Percentiles rank a stretch among this genome's conserved stretches.
Evolutionary conservation across 2,797 vertebrate genomes (phyloP).

Genomic region (Protosalanx chinensis): DNA sequence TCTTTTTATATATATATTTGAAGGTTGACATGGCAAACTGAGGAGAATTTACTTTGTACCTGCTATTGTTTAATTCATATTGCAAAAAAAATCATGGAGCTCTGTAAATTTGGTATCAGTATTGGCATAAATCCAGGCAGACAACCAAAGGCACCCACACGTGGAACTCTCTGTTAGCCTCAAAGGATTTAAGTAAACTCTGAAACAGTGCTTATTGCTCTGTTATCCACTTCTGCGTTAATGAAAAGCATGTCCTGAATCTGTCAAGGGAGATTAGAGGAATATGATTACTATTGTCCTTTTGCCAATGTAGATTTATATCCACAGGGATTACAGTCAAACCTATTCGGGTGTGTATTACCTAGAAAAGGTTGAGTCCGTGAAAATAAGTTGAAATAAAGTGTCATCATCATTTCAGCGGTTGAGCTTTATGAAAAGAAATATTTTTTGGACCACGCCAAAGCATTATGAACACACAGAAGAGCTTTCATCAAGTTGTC

Average conservation of each 20-base stretch:
- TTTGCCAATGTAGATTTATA: conserved; percentile 84
- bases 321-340: conserved; percentile 73
- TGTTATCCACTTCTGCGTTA: conserved; percentile 90
- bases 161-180: conserved; percentile 79
- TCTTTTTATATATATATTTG: conserved; percentile 5
- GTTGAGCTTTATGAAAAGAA: conserved; percentile 23
- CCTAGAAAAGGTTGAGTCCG: conserved; percentile 59
- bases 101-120: conserved; percentile 63
- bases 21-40: conserved; percentile 35
- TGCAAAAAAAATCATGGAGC: conserved; percentile 54
- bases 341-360: conserved; percentile 61
- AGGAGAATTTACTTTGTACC: conserved; percentile 43
- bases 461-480: neutral
- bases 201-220: conserved; percentile 88
- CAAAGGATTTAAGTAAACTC: conserved; percentile 87
- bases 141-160: conserved; percentile 60
- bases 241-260: conserved; percentile 96
- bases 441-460: neutral
- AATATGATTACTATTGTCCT: conserved; percentile 93
- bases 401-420: conserved; percentile 54
- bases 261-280: conserved; percentile 91
- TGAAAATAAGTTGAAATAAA: conserved; percentile 63
- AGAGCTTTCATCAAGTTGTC: neutral
- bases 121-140: conserved; percentile 61
- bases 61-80: conserved; percentile 44